Evolutionary conservation across 2,888 invertebrate species (phyloP), one percentile per base, ranked within the genome.

Genomic region (Macroteleia sp.): DNA sequence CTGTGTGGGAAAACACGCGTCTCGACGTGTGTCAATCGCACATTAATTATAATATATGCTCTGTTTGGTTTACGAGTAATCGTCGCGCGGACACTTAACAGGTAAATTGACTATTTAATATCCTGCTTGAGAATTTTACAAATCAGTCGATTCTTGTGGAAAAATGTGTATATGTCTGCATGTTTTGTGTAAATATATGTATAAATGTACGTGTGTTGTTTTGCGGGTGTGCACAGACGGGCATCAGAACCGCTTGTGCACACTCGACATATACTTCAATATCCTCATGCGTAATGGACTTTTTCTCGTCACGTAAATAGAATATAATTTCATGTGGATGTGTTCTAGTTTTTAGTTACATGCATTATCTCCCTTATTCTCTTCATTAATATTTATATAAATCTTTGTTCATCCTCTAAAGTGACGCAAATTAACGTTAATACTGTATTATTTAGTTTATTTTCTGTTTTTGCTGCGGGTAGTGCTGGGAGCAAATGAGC

Each of bases 41-140:
- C 81, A 81, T 82, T 79, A 83, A 82, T 83, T 82, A 81, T 81
- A 77, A 79, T 82, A 83, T 82, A 82, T 70, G 81, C 79, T 82
- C 77, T 76, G 77, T 81, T 80, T 67, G 69, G 79, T 67, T 85
- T 85, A 85, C 81, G 77, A 83, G 83, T 86, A 84, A 85, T 83
- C 79, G 82, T 84, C 83, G 82, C 84, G 80, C 83, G 81, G 77
- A 85, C 81, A 81, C 84, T 85, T 86, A 84, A 86, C 81, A 87
- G 85, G 86, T 90, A 88, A 91, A 91, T 91, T 90, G 90, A 91
- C 90, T 91, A 90, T 90, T 84, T 84, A 87, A 88, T 87, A 89
- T 89, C 87, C 85, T 85, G 84, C 86, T 76, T 84, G 86, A 89
- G 88, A 90, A 89, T 88, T 87, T 89, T 86, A 88, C 86, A 89